These are phyloP conservation scores for Sander vitreus DNA, from an alignment of 2,113 vertebrate genomes.

Conservation along the genomic window DNA sequence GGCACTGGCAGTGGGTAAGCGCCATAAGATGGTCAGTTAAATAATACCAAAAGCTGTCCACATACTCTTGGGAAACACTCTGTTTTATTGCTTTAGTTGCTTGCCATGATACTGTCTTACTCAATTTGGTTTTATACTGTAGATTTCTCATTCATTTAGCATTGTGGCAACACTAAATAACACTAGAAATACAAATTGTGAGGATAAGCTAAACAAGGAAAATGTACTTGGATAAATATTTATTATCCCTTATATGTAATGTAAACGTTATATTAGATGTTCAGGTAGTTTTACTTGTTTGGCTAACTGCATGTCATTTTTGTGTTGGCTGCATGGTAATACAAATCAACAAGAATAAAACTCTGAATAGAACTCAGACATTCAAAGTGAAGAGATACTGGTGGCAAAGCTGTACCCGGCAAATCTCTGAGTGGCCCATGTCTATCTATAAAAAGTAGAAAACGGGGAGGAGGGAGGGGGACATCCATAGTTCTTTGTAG, in stretches of 20 bases:
- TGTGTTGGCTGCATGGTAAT: background rate
- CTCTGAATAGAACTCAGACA: background rate
- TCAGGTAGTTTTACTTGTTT: background rate
- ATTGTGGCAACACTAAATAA: background rate
- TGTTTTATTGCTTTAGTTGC: background rate
- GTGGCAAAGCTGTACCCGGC: background rate
- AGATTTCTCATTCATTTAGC: background rate
- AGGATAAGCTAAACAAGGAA: background rate
- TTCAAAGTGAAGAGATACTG: background rate
- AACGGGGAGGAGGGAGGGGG: background rate
- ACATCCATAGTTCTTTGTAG: conserved; percentile 11
- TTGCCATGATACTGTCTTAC: background rate
- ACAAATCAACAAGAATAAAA: background rate
- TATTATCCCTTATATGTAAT: background rate
- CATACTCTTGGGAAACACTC: background rate
- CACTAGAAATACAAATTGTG: background rate
- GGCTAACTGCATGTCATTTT: background rate
- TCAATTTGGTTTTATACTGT: background rate
- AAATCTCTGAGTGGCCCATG: background rate
- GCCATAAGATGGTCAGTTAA: background rate
- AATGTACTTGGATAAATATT: background rate
- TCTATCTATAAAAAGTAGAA: background rate
- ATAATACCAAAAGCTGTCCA: background rate
- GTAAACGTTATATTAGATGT: background rate
- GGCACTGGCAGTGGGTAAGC: too few relatives aligned